Evolutionary conservation across 1,140 invertebrate genomes (phyloP), one percentile per base, ranked within the genome.

Genomic region (Sarcophaga bullata): DNA sequence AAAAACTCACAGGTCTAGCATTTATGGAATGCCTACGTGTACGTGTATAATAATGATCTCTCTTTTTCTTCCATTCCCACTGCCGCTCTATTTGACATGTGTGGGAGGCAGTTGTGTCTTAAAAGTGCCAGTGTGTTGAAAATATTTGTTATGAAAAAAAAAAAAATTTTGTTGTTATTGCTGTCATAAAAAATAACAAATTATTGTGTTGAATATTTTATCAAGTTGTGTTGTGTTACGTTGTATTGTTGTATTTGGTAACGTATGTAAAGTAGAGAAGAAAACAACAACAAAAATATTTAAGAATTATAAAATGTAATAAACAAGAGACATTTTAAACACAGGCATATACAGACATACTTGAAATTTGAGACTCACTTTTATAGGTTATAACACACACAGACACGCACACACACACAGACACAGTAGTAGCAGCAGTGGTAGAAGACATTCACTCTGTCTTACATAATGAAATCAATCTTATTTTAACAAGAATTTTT

Each of bases 101-200:
- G 62, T 68, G 15, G n/a, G 62, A 9, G n/a, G 62, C 8, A 9
- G 62, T 68, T 13, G 52, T 58, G 54, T 37, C 25, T 37, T 37
- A 37, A 37, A 37, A 37, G 54, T 58, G 54, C 15, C 13, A n/a
- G 54, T 13, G n/a, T 68, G 62, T 68, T 68, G 62, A 25, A 68
- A 68, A 19, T 68, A 19, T 68, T 68, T 68, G 62, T 19, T 68
- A 19, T 68, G 7, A 8, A 17, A 68, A 68, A 25, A 19, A 68
- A 15, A n/a, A 15, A 11, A 15, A 58, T 11, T 13, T n/a, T 58
- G n/a, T 58, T 58, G 15, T 58, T 68, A 19, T 25, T 15, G 15
- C 62, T 68, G 62, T 68, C 62, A 68, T 68, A 68, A 68, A 68
- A 68, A 68, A 25, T 68, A 68, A 68, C 62, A 68, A 68, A 68